Conservation (phyloP, 2,113 vertebrate species). For the Arothron firmamentum region DNA sequence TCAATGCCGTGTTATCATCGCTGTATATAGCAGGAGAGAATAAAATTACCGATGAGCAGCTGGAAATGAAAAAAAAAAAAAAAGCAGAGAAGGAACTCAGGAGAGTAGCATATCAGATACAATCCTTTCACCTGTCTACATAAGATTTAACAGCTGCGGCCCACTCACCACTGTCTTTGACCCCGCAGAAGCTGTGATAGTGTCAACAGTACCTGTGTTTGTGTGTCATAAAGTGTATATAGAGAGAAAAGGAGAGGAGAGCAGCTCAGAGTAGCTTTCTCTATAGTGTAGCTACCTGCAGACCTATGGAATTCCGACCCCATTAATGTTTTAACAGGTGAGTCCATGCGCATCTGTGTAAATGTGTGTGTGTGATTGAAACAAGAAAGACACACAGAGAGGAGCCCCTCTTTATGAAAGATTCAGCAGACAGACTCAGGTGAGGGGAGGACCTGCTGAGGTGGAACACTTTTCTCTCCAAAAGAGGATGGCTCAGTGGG, state of each 20-base stretch:
- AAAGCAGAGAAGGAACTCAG: constrained; percentile 30
- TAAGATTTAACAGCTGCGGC: constrained; percentile 68
- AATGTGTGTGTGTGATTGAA: constrained; percentile 4
- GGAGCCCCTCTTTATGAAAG: constrained; percentile 65
- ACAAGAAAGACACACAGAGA: constrained; percentile 15
- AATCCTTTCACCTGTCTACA: constrained; percentile 70
- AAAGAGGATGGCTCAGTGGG: constrained; percentile 63
- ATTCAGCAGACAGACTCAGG: constrained; percentile 71
- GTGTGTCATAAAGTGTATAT: constrained; percentile 2
- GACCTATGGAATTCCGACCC: constrained; percentile 62
- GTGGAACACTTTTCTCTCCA: constrained; percentile 67
- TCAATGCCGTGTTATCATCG: constrained; percentile 6
- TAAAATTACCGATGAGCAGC: constrained; percentile 18
- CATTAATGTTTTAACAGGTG: constrained; percentile 72
- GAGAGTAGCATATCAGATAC: constrained; percentile 57
- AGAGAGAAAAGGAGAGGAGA: constrained; percentile 4
- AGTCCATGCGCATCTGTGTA: constrained; percentile 1
- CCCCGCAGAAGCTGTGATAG: constrained; percentile 42
- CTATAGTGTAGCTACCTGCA: constrained; percentile 47
- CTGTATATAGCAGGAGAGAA: constrained; percentile 11
- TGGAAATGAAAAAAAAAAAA: not conserved
- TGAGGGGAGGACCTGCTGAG: constrained; percentile 67
- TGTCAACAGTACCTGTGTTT: constrained; percentile 31
- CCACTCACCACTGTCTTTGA: constrained; percentile 64
- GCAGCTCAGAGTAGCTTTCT: constrained; percentile 28